Evolutionary conservation across 2,888 invertebrate genomes (phyloP), one percentile per base, ranked within the genome.

Genomic region (Nemotelus nigrinus): DNA sequence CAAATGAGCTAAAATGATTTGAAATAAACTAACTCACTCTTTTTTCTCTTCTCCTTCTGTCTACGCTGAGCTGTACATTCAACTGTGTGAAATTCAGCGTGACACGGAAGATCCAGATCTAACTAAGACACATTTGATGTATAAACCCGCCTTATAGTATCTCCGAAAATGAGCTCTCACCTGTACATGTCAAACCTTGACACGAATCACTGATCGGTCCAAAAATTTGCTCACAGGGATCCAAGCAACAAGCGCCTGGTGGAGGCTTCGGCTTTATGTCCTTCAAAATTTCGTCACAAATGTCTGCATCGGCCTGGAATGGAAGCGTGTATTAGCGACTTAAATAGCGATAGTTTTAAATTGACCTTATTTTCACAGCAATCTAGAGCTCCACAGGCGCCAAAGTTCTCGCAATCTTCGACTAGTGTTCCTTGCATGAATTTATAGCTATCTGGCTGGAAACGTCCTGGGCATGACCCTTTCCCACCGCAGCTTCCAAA

Each of bases 401-500:
- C 63, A 2, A 74, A 47, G 2, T 7, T 65, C 44, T 57, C 70
- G 50, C 79, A 63, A 47, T 79, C 77, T 7, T 76, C 43, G 5
- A 76, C 67, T 7, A 77, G 43, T 48, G 48, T 75, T 2, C 79
- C 79, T 55, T 55, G 60, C 43, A 76, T 70, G 45, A 41, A 53
- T 71, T 65, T 70, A 43, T 77, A 79, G 60, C 53, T 70, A 47
- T 60, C 65, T 39, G 58, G n/a, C 25, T 77, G 72, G 25, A 76
- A 76, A 2, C 48, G 6, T 6, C 55, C 71, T 3, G 48, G 41
- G 41, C 74, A 74, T 8, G 39, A 48, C 4, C 44, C 63, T 41
- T 47, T 25, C 7, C 74, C 60, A 3, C 74, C 74, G 41, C 74
- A 74, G 10, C 8, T 41, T 7, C 43, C 47, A 3, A 74, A 57